Conservation (phyloP, 2,888 invertebrate species). For the Elegia similella region DNA sequence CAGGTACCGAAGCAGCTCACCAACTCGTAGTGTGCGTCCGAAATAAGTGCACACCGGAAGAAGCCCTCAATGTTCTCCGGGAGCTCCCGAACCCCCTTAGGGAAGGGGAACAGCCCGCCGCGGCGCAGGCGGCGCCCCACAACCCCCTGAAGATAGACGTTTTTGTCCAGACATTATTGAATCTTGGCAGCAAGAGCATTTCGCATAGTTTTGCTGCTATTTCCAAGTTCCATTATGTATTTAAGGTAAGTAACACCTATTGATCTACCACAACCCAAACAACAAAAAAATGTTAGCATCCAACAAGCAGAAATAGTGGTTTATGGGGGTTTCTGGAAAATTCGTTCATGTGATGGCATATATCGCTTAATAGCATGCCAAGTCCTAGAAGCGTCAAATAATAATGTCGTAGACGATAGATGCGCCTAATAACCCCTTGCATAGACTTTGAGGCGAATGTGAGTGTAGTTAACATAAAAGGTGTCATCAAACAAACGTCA, state of each 20-base stretch:
- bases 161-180: slow-evolving; percentile 96
- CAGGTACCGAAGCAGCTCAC: slow-evolving; percentile 92
- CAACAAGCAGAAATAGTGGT: no score
- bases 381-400: no score
- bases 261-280: no score
- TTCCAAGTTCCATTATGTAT: slow-evolving; percentile 96
- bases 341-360: no score
- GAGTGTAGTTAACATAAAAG: no score
- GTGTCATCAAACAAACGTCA: no score
- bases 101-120: slow-evolving; percentile 84
- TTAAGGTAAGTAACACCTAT: slow-evolving; percentile 90
- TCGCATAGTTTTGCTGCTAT: slow-evolving; percentile 99
- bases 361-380: no score
- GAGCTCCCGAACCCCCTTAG: slow-evolving; percentile 91
- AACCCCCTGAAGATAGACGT: slow-evolving; percentile 98
- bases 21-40: slow-evolving; percentile 93
- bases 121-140: slow-evolving; percentile 86
- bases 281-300: no score
- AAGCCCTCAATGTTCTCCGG: slow-evolving; percentile 92
- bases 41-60: slow-evolving; percentile 94
- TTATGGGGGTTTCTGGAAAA: no score
- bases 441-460: no score
- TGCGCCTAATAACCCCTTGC: no score
- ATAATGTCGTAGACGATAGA: not conserved
- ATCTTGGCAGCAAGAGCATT: slow-evolving; percentile 97